phyloP scores from a whole-genome alignment of 2,888 invertebrate genomes.

The Rhagophthalmus giganteus region DNA sequence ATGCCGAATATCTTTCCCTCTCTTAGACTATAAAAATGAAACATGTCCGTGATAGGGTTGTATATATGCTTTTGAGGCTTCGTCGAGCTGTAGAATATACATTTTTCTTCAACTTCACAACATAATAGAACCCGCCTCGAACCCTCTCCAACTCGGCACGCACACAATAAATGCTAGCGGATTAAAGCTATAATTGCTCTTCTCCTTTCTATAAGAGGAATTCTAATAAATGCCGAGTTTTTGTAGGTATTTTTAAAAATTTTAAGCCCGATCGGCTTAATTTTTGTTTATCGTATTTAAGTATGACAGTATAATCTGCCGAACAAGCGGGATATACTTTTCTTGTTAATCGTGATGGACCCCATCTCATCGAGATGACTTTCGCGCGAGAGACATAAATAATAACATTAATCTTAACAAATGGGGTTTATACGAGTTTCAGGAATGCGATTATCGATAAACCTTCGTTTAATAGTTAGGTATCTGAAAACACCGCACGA shows the following conservation, averaged over 20 bases:
- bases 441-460: too few relatives aligned
- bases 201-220: background rate
- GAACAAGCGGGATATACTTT: conserved; percentile 37
- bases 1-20: conserved; percentile 32
- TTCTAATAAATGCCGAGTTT: conserved; percentile 6
- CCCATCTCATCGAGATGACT: conserved; percentile 44
- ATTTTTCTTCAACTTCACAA: conserved; percentile 25
- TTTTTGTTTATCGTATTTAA: conserved; percentile 22
- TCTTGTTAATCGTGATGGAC: conserved; percentile 46
- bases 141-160: conserved; percentile 8
- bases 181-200: background rate
- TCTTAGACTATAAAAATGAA: conserved; percentile 37
- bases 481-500: background rate
- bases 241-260: conserved; percentile 14
- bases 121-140: conserved; percentile 13
- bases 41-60: conserved; percentile 34
- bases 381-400: conserved; percentile 49
- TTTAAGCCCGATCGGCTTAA: conserved; percentile 19
- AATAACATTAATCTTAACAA: conserved; percentile 43
- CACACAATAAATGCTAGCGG: conserved; percentile 7
- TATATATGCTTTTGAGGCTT: conserved; percentile 28
- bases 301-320: conserved; percentile 28
- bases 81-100: conserved; percentile 18
- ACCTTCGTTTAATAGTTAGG: too few relatives aligned
- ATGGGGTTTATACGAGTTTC: too few relatives aligned